Percentiles rank a stretch among this genome's conserved stretches.
These are phyloP conservation scores for Ferdinandea cuprea DNA, from an alignment of 2,888 invertebrate species.

Conservation along the genomic window DNA sequence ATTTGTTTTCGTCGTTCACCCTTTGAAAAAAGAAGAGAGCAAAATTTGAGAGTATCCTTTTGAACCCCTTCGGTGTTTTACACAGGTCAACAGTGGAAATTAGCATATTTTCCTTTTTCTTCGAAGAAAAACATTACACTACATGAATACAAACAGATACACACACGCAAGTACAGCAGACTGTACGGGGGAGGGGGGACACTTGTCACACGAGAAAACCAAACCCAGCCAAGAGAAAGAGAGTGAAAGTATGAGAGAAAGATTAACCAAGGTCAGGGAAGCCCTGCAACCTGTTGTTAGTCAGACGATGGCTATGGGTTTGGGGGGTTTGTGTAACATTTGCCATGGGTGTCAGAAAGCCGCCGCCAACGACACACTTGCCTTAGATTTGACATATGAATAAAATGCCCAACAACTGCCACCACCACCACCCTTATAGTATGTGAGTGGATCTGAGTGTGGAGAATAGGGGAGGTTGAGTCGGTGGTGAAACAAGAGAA, in stretches of 20 bases:
- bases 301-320: conserved; percentile 47
- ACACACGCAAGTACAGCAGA: conserved; percentile 55
- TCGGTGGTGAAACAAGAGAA: conserved; percentile 34
- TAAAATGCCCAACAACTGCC: conserved; percentile 50
- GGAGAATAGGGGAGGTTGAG: not conserved
- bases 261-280: conserved; percentile 73
- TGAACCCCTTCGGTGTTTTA: conserved; percentile 37
- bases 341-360: conserved; percentile 56
- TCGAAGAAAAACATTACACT: conserved; percentile 34
- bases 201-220: conserved; percentile 66
- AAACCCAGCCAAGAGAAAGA: conserved; percentile 60
- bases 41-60: conserved; percentile 1
- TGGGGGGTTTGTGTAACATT: conserved; percentile 57
- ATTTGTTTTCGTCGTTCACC: not conserved
- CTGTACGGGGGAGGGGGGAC: conserved; percentile 45
- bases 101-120: conserved; percentile 62
- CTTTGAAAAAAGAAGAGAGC: not conserved
- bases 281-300: conserved; percentile 73
- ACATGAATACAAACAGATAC: conserved; percentile 27
- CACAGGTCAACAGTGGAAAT: conserved; percentile 61
- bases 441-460: not conserved
- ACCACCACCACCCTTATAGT: conserved; percentile 2
- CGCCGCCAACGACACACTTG: conserved; percentile 54
- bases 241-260: conserved; percentile 60
- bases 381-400: conserved; percentile 67